Conservation (phyloP, 2,797 vertebrate species). For the Sebastes matsubarae region DNA sequence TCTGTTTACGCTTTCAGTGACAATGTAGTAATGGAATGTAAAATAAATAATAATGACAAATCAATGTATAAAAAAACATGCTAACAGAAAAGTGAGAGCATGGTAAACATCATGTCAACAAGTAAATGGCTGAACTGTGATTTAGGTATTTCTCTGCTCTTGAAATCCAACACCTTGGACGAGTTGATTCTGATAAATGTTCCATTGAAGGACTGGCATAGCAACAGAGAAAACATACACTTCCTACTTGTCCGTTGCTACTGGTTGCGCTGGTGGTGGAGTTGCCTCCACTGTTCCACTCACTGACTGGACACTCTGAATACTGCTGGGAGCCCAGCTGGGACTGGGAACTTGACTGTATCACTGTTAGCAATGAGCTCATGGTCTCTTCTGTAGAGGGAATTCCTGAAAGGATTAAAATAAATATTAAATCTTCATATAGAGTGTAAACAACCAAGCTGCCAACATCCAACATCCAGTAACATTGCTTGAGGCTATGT, state of each 20-base stretch:
- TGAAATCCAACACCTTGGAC: background rate
- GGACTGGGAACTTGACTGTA: slow-evolving; percentile 84
- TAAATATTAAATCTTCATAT: background rate
- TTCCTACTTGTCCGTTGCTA: slow-evolving; percentile 86
- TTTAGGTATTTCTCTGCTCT: background rate
- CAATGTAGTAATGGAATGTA: slow-evolving; percentile 16
- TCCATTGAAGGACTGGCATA: background rate
- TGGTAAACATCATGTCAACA: background rate
- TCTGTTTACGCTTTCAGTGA: background rate
- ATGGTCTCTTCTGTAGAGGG: slow-evolving; percentile 85
- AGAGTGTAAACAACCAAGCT: background rate
- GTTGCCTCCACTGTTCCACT: slow-evolving; percentile 87
- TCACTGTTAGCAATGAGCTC: slow-evolving; percentile 85
- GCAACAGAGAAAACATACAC: slow-evolving; percentile 78
- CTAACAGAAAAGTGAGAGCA: slow-evolving; percentile 9
- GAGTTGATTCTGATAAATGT: background rate
- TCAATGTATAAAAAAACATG: slow-evolving; percentile 8
- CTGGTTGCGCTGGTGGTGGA: slow-evolving; percentile 75
- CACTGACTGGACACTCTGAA: slow-evolving; percentile 86
- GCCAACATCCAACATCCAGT: background rate
- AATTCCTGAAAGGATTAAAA: slow-evolving; percentile 77
- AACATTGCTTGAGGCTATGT: background rate
- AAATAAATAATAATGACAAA: slow-evolving; percentile 23
- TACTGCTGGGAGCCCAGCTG: slow-evolving; percentile 83
- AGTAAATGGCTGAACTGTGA: background rate